These are phyloP conservation scores for Strongylocentrotus purpuratus DNA, from an alignment of 35 echinoderm and acorn worm species.

Conservation along the genomic window DNA sequence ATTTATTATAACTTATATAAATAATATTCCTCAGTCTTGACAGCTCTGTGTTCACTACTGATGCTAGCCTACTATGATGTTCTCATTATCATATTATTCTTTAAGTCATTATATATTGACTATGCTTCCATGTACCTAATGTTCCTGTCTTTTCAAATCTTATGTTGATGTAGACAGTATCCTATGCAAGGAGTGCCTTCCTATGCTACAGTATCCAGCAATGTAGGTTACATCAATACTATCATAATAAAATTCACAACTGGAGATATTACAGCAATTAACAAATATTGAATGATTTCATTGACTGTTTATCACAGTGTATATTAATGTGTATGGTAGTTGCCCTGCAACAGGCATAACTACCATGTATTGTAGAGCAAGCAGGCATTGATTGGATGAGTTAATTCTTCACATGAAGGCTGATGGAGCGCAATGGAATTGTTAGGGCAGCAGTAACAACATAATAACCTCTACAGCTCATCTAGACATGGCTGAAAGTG, in stretches of 20 bases:
- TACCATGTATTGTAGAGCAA: background rate
- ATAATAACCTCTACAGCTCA: background rate
- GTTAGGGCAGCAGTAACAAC: background rate
- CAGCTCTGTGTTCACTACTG: background rate
- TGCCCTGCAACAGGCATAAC: background rate
- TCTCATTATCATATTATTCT: no score
- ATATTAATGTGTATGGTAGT: background rate
- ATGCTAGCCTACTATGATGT: no score
- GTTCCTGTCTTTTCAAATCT: background rate
- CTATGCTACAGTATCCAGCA: background rate
- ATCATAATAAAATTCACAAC: background rate
- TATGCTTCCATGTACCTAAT: background rate
- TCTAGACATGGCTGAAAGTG: background rate
- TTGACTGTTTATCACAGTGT: background rate
- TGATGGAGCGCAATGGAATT: background rate
- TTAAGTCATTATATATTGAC: no score
- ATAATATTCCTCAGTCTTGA: no score
- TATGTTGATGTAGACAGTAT: no score
- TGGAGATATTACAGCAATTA: background rate
- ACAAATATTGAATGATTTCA: background rate
- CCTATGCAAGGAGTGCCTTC: background rate
- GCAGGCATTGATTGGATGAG: background rate
- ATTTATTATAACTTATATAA: background rate
- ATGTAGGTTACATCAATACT: background rate
- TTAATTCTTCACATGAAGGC: background rate